Evolutionary conservation across 2,113 vertebrate species (phyloP).

Genomic region (Myiozetetes cayanensis): DNA sequence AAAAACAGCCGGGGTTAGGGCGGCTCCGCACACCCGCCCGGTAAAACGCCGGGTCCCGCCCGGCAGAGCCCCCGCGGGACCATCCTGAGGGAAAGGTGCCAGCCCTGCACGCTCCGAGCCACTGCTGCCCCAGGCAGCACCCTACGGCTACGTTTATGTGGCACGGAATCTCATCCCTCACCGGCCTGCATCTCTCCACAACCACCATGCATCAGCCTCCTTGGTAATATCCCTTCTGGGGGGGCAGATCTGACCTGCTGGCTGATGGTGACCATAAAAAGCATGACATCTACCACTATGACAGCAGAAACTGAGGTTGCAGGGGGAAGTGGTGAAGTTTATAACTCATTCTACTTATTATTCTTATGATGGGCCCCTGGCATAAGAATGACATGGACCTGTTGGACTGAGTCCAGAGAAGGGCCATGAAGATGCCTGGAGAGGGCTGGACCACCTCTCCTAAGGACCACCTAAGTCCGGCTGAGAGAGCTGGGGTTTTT

Average conservation of each 20-base stretch:
- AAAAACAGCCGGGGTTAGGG: accelerated
- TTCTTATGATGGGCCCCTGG: neutral
- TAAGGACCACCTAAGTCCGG: neutral
- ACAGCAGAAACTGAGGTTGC: neutral
- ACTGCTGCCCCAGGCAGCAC: neutral
- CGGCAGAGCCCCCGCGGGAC: neutral
- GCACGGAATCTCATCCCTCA: accelerated
- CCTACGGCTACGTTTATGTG: accelerated
- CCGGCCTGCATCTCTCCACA: accelerated
- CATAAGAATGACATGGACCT: neutral
- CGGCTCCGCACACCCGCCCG: neutral
- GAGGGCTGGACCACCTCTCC: neutral
- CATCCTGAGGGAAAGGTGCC: accelerated
- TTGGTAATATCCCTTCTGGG: neutral
- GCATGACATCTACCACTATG: too few relatives aligned
- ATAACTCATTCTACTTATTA: neutral
- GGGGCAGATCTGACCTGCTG: neutral
- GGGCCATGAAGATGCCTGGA: neutral
- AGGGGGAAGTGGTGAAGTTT: neutral
- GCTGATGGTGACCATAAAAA: neutral
- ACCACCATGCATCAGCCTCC: accelerated
- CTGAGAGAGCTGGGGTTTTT: neutral
- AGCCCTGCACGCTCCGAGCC: neutral
- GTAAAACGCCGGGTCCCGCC: neutral
- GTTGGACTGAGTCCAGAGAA: neutral